Evolutionary conservation across 2,113 vertebrate species (phyloP), one percentile per base, ranked within the genome.

Genomic region (Casuarius casuarius): DNA sequence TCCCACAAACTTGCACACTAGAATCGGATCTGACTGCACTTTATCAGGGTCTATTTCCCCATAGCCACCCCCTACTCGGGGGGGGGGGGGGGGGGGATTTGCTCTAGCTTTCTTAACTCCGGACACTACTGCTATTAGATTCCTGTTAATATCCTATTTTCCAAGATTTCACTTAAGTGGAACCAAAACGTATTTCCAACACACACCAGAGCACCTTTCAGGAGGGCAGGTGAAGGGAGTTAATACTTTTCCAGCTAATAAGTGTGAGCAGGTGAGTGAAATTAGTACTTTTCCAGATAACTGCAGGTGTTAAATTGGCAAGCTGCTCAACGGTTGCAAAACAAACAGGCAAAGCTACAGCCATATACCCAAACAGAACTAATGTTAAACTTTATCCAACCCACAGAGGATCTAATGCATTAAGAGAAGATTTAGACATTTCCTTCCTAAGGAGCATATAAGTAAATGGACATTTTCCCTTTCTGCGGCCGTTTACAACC

Each of bases 1-100:
- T 13, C 19, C 25, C 6, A 5, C 12, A 48, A 23, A 7, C 14
- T 67, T 35, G n/a, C 42, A 42, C 1, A 0, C 16, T 7, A 12
- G 14, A 16, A 11, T 4, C 21, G 8, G 15, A 4, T 35, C 6
- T 14, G 62, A 29, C 26, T 23, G 1, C 63, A 75, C 51, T 63
- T 42, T 31, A 6, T 3, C 26, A 10, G 46, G 25, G 13, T 40
- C 28, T 12, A 44, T 9, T 42, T 9, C 9, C 23, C 58, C 29
- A 33, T 5, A 33, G 56, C 29, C 56, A 59, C 10, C 56, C 10
- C 29, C 18, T 19, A 6, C 16, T 8, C 16, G 4, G 9, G 29
- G 31, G 18, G 3, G 21, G 3, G 4, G 25, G 2, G 56, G 11
- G 10, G 3, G 11, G 10, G 3, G 21, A 8, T 48, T 0, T 6